Evolutionary conservation across 2,888 invertebrate genomes (phyloP).

Genomic region (Tetheella fluctuosa): DNA sequence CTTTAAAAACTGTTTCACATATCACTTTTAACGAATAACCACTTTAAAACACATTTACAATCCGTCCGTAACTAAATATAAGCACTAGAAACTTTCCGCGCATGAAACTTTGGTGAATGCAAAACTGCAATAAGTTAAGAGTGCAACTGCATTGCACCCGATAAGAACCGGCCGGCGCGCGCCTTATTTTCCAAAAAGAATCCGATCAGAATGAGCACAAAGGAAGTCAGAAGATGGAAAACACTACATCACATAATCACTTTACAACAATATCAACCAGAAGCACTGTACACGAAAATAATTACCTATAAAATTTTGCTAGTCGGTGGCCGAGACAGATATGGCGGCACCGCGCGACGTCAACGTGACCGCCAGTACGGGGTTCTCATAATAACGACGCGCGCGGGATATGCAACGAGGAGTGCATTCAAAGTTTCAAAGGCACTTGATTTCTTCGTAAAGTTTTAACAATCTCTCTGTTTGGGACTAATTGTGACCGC

Average conservation of each 20-base stretch:
- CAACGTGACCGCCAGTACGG: conserved; percentile 88
- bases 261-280: conserved; percentile 60
- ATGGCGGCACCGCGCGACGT: conserved; percentile 88
- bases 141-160: conserved; percentile 84
- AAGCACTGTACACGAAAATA: conserved; percentile 80
- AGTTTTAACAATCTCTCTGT: conserved; percentile 72
- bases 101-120: conserved; percentile 79
- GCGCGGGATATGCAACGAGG: conserved; percentile 88
- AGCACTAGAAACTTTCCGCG: conserved; percentile 80
- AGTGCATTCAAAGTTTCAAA: conserved; percentile 84
- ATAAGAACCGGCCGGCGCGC: conserved; percentile 84
- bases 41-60: conserved; percentile 73
- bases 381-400: conserved; percentile 90
- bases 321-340: conserved; percentile 86
- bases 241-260: conserved; percentile 75
- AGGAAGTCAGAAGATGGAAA: conserved; percentile 57
- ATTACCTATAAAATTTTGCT: conserved; percentile 85
- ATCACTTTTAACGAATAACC: conserved; percentile 71
- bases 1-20: conserved; percentile 70
- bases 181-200: conserved; percentile 78
- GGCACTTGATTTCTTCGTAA: conserved; percentile 69
- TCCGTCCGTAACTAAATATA: conserved; percentile 60
- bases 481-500: conserved; percentile 69
- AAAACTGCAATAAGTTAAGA: conserved; percentile 84
- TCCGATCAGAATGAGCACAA: conserved; percentile 73